Evolutionary conservation across 1,140 invertebrate species (phyloP), one percentile per base, ranked within the genome.

Genomic region (Popillia japonica): DNA sequence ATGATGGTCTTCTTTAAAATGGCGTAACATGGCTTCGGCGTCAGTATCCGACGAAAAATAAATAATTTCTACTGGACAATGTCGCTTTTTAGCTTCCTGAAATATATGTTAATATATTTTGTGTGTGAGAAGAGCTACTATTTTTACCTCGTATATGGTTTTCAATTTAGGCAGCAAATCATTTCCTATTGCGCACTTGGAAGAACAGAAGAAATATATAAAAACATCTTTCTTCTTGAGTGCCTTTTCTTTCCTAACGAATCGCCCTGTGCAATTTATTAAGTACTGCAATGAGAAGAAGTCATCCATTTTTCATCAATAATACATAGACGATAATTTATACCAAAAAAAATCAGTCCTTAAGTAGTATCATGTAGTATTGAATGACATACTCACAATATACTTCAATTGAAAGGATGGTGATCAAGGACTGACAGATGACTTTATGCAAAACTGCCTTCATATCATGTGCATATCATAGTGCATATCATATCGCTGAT

Each of bases 1-100:
- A 10, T 82, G 81, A 34, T 84, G 82, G 40, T 76, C 61, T 48
- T 80, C 76, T 48, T 68, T 77, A 81, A 81, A 83, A 42, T 80
- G 40, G 11, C 75, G 48, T 64, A 73, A 27, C 80, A 82, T 81
- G 40, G 20, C 78, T n/a, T 80, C 72, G 11, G 55, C 61, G 44
- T 78, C 72, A 3, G 68, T 76, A 40, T 84, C 83, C 8, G 64
- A 82, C 9, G 80, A 77, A 3, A 84, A 75, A 61, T 80, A 82
- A 72, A 84, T 80, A 17, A 84, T 78, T 78, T 81, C 81, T 23
- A 76, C 22, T 7, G 34, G 40, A 0, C n/a, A 14, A 42, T 40
- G 34, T 40, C 72, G 34, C n/a, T 74, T 42, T 17, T 74, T 74
- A 7, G 40, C 41, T 40, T 40, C 34, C 72, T 74, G 34, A n/a